A percentile compares a stretch with the other conserved stretches of the same genome.
These are phyloP conservation scores for Myocastor coypus DNA, from an alignment of 2,113 vertebrate genomes.

Conservation along the genomic window DNA sequence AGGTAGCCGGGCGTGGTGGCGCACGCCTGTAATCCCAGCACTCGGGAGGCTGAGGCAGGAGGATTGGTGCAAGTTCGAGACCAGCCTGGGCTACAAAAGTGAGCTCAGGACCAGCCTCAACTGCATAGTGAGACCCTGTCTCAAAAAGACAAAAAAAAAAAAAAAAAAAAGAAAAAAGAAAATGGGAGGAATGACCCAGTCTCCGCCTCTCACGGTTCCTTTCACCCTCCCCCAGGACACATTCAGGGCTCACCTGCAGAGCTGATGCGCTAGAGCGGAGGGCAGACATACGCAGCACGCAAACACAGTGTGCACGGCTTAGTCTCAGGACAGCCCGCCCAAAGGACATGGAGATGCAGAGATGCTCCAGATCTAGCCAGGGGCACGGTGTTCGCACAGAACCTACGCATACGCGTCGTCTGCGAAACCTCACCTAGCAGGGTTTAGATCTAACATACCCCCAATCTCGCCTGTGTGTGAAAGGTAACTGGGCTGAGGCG, in stretches of 20 bases:
- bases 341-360: background rate
- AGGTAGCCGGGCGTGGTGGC: too few species aligned
- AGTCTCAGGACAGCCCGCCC: too few species aligned
- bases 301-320: background rate
- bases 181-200: background rate
- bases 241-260: fast-evolving
- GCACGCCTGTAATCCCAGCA: too few species aligned
- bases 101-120: too few species aligned
- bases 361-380: background rate
- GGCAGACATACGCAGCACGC: background rate
- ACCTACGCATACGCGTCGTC: background rate
- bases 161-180: too few species aligned
- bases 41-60: too few species aligned
- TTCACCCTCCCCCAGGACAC: background rate
- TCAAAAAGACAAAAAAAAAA: too few species aligned
- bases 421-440: background rate
- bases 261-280: fast-evolving
- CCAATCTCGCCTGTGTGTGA: background rate
- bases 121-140: too few species aligned
- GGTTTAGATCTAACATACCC: background rate
- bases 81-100: too few species aligned
- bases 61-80: too few species aligned
- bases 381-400: background rate
- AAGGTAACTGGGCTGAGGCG: background rate
- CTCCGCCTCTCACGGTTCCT: background rate